phyloP scores from a whole-genome alignment of 2,888 invertebrate genomes.

The Aporophyla nigra region DNA sequence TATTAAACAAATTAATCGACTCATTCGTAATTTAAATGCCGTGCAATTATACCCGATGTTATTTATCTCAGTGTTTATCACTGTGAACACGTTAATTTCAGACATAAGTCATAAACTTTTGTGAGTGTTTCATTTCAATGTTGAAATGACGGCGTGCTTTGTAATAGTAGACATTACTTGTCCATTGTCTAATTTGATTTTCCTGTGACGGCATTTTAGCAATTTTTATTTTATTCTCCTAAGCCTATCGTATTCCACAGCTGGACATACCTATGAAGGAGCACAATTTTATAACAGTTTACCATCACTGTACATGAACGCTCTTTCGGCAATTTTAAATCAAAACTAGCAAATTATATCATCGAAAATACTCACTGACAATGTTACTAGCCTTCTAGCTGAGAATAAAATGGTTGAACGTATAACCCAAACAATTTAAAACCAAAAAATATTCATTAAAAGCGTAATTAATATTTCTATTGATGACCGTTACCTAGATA shows the following conservation, averaged over 20 bases:
- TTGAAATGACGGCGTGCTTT: conserved; percentile 2
- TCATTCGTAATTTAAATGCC: conserved; percentile 63
- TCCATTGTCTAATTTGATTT: conserved; percentile 4
- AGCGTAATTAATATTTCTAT: no score
- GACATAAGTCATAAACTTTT: conserved; percentile 59
- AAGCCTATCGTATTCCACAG: neutral
- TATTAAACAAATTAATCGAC: conserved; percentile 65
- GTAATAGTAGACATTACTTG: neutral
- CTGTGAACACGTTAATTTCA: conserved; percentile 63
- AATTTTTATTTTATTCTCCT: neutral
- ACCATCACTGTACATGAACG: no score
- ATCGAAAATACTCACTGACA: no score
- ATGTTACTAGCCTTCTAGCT: no score
- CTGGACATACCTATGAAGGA: no score
- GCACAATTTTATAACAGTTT: no score
- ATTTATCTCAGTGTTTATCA: conserved; percentile 63
- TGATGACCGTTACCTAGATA: no score
- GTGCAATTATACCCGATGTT: conserved; percentile 62
- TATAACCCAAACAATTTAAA: no score
- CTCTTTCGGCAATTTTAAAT: no score
- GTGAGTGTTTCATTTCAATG: conserved; percentile 29
- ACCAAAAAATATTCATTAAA: no score
- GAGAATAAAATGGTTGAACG: no score
- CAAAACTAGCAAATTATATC: no score
- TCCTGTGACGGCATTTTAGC: neutral